Conservation (phyloP, 2,797 vertebrate genomes). For the Dendrocincla fuliginosa region DNA sequence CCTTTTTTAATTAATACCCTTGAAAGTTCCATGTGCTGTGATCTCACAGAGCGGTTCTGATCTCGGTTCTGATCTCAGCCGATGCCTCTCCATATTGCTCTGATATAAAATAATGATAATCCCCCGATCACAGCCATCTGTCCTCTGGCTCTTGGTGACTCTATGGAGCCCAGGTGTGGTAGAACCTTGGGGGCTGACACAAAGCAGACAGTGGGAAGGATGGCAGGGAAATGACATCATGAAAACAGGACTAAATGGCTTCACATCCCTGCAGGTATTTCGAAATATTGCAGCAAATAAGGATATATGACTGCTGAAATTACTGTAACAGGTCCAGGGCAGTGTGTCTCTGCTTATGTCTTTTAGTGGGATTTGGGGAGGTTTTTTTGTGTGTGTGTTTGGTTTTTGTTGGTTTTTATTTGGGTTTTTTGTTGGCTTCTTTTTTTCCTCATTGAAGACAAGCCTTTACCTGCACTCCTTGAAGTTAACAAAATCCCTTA, state of each 20-base stretch:
- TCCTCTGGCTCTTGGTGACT: not conserved
- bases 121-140: not conserved
- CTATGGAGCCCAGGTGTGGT: not conserved
- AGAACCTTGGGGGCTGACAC: not conserved
- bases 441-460: not conserved
- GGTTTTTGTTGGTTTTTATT: no score
- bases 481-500: not conserved
- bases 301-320: not conserved
- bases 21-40: not conserved
- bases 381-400: not conserved
- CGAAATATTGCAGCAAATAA: not conserved
- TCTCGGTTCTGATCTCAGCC: not conserved
- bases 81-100: not conserved
- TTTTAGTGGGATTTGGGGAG: rapidly evolving
- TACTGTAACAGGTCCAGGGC: not conserved
- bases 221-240: not conserved
- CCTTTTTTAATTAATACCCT: not conserved
- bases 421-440: no score
- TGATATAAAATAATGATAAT: not conserved
- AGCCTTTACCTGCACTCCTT: not conserved
- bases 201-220: not conserved
- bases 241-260: not conserved
- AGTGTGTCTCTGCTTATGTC: not conserved
- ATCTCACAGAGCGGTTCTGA: not conserved
- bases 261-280: not conserved